Conservation (phyloP, 2,113 vertebrate genomes). For the Myiozetetes cayanensis region DNA sequence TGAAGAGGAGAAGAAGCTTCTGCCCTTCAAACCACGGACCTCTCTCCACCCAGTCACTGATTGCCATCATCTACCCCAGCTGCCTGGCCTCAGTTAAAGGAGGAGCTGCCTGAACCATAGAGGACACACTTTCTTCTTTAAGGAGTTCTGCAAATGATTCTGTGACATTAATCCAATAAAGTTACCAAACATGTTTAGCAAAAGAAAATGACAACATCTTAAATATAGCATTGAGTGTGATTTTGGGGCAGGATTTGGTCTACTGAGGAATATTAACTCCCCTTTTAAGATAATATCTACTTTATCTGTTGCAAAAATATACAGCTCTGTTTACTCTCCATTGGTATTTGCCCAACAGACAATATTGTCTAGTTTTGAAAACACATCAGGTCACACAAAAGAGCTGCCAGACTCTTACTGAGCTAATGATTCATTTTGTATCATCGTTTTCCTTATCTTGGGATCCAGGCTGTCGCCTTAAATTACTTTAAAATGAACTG, state of each 20-base stretch:
- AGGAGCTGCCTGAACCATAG: not conserved
- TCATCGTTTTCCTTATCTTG: not conserved
- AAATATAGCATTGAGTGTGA: not conserved
- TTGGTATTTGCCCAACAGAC: not conserved
- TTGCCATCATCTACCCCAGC: not conserved
- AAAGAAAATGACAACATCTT: not conserved
- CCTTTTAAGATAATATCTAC: not conserved
- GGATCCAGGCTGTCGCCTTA: not conserved
- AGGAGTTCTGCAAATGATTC: not conserved
- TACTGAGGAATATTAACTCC: not conserved
- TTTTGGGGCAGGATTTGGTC: not conserved
- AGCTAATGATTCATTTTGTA: not conserved
- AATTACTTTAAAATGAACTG: constrained; percentile 35
- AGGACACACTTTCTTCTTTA: not conserved
- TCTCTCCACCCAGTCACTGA: not conserved
- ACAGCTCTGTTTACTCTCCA: not conserved
- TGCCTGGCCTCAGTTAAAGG: not conserved
- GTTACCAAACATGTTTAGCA: not conserved
- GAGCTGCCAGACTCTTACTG: constrained; percentile 6
- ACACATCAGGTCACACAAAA: not conserved
- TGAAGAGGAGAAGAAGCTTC: not conserved
- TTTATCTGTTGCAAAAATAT: not conserved
- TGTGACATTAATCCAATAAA: not conserved
- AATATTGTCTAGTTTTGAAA: constrained; percentile 22
- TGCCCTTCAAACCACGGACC: not conserved